phyloP scores from a whole-genome alignment of 2,113 vertebrate genomes.

The Sprattus sprattus region DNA sequence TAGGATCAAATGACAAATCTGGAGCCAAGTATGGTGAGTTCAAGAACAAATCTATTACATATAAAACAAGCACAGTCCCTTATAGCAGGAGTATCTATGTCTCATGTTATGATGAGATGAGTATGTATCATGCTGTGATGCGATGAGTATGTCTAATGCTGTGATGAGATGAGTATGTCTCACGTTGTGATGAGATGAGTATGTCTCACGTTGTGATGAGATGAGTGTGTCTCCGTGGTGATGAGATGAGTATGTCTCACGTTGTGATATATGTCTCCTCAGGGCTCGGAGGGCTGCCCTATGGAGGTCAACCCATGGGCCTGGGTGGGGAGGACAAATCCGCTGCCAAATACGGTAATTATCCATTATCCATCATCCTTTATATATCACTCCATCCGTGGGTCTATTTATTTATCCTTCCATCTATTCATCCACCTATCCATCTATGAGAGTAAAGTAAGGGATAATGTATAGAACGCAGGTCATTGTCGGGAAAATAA shows the following conservation, averaged over 20 bases:
- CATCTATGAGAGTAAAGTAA: neutral
- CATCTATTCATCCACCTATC: neutral
- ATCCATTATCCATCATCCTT: neutral
- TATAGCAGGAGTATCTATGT: too few species aligned
- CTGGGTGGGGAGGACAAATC: neutral
- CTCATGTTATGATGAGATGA: too few species aligned
- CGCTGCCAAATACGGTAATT: neutral
- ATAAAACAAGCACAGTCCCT: too few species aligned
- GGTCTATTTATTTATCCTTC: neutral
- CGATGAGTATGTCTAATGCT: too few species aligned
- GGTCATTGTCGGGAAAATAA: too few species aligned
- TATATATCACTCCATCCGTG: neutral
- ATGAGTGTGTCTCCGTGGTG: neutral
- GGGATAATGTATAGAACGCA: too few species aligned
- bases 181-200: too few species aligned
- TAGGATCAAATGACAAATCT: constrained; percentile 1
- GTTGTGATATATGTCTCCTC: neutral
- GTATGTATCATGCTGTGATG: too few species aligned
- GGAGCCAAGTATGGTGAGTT: constrained; percentile 37
- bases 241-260: neutral
- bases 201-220: neutral
- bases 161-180: too few species aligned
- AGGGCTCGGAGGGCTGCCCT: neutral
- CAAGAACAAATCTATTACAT: neutral
- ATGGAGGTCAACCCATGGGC: neutral